Evolutionary conservation across 2,113 vertebrate genomes (phyloP).

Genomic region (Danio rerio): DNA sequence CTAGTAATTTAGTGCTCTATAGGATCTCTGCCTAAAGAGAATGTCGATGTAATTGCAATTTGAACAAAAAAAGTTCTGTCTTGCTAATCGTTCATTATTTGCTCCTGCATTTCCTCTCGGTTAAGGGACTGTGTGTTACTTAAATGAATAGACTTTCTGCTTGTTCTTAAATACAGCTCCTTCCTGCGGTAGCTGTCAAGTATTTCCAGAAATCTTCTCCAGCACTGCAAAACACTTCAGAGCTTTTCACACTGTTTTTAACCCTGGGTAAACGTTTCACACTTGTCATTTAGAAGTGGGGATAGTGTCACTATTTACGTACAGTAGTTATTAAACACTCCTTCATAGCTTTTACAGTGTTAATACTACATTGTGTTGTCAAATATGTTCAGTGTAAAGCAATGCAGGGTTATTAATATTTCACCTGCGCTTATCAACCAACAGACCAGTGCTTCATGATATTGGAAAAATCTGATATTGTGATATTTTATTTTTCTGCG

Average conservation of each 20-base stretch:
- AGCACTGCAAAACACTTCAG: too few relatives aligned
- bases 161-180: neutral
- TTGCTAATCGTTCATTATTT: slow-evolving; percentile 4
- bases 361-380: too few relatives aligned
- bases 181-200: neutral
- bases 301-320: too few relatives aligned
- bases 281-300: too few relatives aligned
- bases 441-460: too few relatives aligned
- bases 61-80: neutral
- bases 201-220: neutral
- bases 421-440: too few relatives aligned
- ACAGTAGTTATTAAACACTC: too few relatives aligned
- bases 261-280: neutral
- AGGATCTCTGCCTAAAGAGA: slow-evolving; percentile 12
- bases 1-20: neutral
- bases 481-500: too few relatives aligned
- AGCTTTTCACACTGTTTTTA: neutral
- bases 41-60: slow-evolving; percentile 12
- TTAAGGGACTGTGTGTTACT: neutral
- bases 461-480: too few relatives aligned
- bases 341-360: too few relatives aligned
- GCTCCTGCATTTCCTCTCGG: neutral
- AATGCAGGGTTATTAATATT: too few relatives aligned
- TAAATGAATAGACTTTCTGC: neutral
- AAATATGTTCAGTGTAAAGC: too few relatives aligned